Evolutionary conservation across 2,888 invertebrate genomes (phyloP).

Genomic region (Zelleria hepariella): DNA sequence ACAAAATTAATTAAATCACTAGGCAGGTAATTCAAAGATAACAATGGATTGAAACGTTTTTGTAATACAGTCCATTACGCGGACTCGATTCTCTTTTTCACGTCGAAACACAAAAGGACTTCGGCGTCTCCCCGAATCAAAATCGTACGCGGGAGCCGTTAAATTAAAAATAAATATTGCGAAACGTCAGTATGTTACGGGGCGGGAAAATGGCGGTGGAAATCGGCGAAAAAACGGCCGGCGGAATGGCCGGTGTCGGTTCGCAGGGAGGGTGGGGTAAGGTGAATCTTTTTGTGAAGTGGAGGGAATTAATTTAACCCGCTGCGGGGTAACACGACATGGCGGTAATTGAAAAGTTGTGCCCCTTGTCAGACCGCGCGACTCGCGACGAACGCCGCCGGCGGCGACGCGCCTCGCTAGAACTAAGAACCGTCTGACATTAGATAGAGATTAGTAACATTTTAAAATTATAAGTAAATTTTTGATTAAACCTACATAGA

Average conservation of each 20-base stretch:
- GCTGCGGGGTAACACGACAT: constrained; percentile 72
- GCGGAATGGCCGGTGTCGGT: constrained; percentile 24
- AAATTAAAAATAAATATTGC: constrained; percentile 73
- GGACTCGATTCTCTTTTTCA: neutral
- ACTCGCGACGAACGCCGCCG: constrained; percentile 22
- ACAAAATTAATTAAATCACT: constrained; percentile 3
- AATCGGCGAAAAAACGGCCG: constrained; percentile 17
- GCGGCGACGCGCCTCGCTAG: neutral
- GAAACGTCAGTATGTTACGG: constrained; percentile 70
- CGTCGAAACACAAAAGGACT: constrained; percentile 42
- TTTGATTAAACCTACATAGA: no score
- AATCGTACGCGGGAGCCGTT: constrained; percentile 60
- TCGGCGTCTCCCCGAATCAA: constrained; percentile 47
- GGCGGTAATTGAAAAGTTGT: constrained; percentile 71
- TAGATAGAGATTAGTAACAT: no score
- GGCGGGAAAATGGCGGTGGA: constrained; percentile 44
- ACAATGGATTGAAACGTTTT: neutral
- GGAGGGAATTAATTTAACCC: constrained; percentile 73
- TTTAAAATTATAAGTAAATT: no score
- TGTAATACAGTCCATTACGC: neutral
- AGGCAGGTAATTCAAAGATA: neutral
- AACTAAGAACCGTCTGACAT: constrained; percentile 19
- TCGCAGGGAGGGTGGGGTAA: constrained; percentile 46
- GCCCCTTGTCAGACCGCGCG: constrained; percentile 58
- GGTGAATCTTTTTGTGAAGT: constrained; percentile 72